Conservation (phyloP, 1,140 invertebrate genomes). For the Sarcophaga peregrina region DNA sequence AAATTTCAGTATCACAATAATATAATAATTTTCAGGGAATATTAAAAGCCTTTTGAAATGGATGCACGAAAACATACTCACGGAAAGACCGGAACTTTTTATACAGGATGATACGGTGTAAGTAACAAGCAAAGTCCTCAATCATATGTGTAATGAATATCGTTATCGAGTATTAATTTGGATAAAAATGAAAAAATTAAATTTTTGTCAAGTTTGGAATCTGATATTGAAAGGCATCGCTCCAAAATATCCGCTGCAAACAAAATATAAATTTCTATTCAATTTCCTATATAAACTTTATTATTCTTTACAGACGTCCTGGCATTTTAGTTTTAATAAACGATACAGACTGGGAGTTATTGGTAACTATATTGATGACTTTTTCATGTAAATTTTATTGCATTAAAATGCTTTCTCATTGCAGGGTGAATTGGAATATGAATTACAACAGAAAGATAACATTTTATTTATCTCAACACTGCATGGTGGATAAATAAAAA, state of each 20-base stretch:
- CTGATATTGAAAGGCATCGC: too few species aligned
- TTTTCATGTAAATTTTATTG: conserved; percentile 6
- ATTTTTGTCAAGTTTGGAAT: too few species aligned
- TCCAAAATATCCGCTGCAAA: background rate
- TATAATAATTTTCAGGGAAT: conserved; percentile 72
- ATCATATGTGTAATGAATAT: too few species aligned
- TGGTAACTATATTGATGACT: conserved; percentile 69
- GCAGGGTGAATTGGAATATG: conserved; percentile 70
- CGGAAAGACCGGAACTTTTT: conserved; percentile 90
- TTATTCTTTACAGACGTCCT: conserved; percentile 75
- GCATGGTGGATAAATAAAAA: conserved; percentile 69
- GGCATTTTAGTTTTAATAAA: conserved; percentile 94
- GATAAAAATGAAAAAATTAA: background rate
- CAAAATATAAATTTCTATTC: background rate
- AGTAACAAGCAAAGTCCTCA: conserved; percentile 60
- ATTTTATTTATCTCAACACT: conserved; percentile 73
- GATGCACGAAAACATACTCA: conserved; percentile 87
- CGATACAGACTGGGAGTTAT: conserved; percentile 92
- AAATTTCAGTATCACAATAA: conserved; percentile 44
- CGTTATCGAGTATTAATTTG: too few species aligned
- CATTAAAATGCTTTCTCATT: conserved; percentile 34
- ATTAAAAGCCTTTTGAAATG: conserved; percentile 80
- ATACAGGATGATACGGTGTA: conserved; percentile 84
- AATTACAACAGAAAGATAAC: conserved; percentile 68
- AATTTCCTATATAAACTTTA: too few species aligned